Percentiles rank a stretch among this genome's conserved stretches.
phyloP scores from a whole-genome alignment of 2,888 invertebrate genomes.

The Cantharis nigra region DNA sequence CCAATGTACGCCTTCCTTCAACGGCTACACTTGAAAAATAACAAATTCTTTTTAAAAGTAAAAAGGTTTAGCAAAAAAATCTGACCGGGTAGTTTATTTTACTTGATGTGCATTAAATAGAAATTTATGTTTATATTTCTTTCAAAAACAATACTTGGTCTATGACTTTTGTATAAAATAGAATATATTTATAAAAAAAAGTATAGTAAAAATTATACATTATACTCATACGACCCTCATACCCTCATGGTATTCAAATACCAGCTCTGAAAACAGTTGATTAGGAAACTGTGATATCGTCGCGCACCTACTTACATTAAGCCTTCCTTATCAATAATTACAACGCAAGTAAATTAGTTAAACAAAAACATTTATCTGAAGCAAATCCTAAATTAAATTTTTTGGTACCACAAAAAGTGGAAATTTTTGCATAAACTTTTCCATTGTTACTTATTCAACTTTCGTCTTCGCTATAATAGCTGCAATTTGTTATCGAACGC shows the following conservation, averaged over 20 bases:
- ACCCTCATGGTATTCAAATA: background rate
- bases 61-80: background rate
- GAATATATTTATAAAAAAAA: background rate
- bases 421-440: background rate
- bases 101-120: background rate
- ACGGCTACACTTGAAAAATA: background rate
- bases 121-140: background rate
- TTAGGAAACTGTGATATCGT: background rate
- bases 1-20: background rate
- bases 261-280: background rate
- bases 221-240: background rate
- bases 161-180: background rate
- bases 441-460: background rate
- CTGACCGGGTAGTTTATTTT: background rate
- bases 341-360: background rate
- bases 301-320: background rate
- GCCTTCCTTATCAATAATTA: background rate
- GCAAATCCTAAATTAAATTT: background rate
- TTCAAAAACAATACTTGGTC: background rate
- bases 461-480: background rate
- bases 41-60: background rate
- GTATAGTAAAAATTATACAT: too few species aligned
- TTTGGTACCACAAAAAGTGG: background rate
- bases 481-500: background rate
- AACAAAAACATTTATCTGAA: background rate